phyloP scores from a whole-genome alignment of 2,888 invertebrate genomes.

The Tipula unca region DNA sequence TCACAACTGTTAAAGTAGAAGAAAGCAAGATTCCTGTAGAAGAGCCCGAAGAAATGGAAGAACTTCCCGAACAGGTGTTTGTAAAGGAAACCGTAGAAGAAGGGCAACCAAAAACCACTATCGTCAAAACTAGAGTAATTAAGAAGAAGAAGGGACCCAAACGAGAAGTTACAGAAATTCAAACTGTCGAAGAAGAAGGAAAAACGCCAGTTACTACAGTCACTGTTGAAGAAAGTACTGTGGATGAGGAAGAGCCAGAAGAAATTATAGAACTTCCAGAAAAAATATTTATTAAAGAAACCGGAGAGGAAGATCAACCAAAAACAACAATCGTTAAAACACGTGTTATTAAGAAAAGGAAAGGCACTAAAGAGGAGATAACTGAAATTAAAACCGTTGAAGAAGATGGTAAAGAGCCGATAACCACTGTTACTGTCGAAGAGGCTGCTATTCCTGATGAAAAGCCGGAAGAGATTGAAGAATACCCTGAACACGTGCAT shows the following conservation, averaged over 20 bases:
- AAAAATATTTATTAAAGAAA: conserved; percentile 28
- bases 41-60: conserved; percentile 27
- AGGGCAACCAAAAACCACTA: conserved; percentile 32
- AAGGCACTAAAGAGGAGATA: conserved; percentile 32
- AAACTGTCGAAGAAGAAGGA: conserved; percentile 34
- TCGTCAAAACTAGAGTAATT: conserved; percentile 32
- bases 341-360: conserved; percentile 27
- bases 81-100: conserved; percentile 40
- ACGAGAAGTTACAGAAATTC: conserved; percentile 33
- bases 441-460: conserved; percentile 26
- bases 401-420: conserved; percentile 33
- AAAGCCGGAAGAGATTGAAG: conserved; percentile 29
- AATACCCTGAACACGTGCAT: conserved; percentile 36
- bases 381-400: conserved; percentile 35
- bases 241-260: conserved; percentile 36
- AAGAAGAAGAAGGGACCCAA: conserved; percentile 28
- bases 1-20: conserved; percentile 30
- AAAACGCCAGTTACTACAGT: conserved; percentile 33
- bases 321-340: conserved; percentile 29
- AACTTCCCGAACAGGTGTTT: conserved; percentile 24
- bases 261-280: conserved; percentile 31
- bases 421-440: conserved; percentile 25
- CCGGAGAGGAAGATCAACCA: conserved; percentile 29
- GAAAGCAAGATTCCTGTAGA: conserved; percentile 23
- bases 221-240: conserved; percentile 26